Percentiles rank a stretch among this genome's conserved stretches.
Conservation (phyloP, 2,888 invertebrate genomes). For the Rhagonycha lutea region DNA sequence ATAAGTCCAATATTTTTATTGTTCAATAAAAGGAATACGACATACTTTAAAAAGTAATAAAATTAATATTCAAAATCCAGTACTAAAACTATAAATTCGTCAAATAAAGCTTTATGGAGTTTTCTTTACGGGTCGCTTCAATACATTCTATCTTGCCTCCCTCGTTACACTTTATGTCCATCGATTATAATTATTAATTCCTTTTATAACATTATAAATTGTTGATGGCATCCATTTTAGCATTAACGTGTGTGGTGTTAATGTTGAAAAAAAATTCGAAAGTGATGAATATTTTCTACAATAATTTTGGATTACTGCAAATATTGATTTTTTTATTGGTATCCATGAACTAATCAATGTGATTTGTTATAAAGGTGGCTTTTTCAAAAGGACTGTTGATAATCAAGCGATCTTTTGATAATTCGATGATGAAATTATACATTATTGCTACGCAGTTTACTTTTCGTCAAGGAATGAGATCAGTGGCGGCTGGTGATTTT, state of each 20-base stretch:
- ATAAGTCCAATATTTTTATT: constrained; percentile 40
- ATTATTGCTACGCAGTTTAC: no score
- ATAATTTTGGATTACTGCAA: no score
- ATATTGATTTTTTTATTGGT: no score
- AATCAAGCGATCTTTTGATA: no score
- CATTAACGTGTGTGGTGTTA: not conserved
- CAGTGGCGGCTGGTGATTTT: no score
- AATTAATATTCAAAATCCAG: constrained; percentile 49
- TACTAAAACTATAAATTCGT: constrained; percentile 42
- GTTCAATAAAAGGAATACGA: constrained; percentile 49
- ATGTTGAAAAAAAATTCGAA: no score
- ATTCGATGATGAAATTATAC: no score
- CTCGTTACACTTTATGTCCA: constrained; percentile 13
- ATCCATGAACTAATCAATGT: no score
- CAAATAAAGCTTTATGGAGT: constrained; percentile 35
- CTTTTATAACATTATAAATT: not conserved
- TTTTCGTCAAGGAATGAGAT: no score
- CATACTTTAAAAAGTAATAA: constrained; percentile 49
- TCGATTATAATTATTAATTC: not conserved
- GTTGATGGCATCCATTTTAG: not conserved
- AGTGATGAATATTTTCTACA: no score
- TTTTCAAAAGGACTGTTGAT: no score
- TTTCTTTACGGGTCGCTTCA: constrained; percentile 28
- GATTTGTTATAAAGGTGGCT: no score
- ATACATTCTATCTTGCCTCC: constrained; percentile 16